Base-by-base conservation (phyloP, 2,113 vertebrate genomes). In the Syrrhaptes paradoxus region DNA sequence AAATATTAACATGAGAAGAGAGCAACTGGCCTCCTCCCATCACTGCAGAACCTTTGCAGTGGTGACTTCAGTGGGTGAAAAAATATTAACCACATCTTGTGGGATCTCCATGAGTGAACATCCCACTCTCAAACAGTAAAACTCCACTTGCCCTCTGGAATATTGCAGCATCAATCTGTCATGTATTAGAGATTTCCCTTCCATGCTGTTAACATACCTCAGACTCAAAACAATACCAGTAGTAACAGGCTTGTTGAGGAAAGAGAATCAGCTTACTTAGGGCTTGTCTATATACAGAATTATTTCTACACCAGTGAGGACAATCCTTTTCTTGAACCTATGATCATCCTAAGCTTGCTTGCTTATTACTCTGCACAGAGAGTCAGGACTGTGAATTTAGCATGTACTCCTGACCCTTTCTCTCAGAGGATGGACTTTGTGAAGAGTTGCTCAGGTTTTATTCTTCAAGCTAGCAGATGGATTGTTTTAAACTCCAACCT, bases 1-100 rank as follows among this genome's bases (percentile, higher is more conserved):
- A 95, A 95, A 95, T 51, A 92, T 95, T 93, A 96, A 94, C 89
- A 63, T 18, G 46, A 66, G n/a, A 90, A 54, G 17, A 75, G 61
- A 68, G n/a, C 8, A 66, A 81, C 18, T 58, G 83, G 76, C 74
- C 80, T 94, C 81, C 86, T 79, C 36, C 68, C 8, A 7, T 78
- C 66, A 55, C 73, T 87, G 86, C 21, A 87, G 80, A 90, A 73
- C 36, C 48, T 87, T 91, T 82, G 55, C 58, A 76, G 61, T 1
- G 0, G 48, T 85, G 34, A 79, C 29, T 96, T 93, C 54, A 52
- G 58, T 52, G 28, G 10, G 28, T 89, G 34, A 81, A 55, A 89
- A 91, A 90, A 77, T 63, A 87, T 79, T 77, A 91, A 94, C 84
- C 51, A 85, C 29, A 19, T 80, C 34, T 71, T 14, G 63, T 67